phyloP scores from a whole-genome alignment of 23 tunicate species.

The Aplidium turbinatum region DNA sequence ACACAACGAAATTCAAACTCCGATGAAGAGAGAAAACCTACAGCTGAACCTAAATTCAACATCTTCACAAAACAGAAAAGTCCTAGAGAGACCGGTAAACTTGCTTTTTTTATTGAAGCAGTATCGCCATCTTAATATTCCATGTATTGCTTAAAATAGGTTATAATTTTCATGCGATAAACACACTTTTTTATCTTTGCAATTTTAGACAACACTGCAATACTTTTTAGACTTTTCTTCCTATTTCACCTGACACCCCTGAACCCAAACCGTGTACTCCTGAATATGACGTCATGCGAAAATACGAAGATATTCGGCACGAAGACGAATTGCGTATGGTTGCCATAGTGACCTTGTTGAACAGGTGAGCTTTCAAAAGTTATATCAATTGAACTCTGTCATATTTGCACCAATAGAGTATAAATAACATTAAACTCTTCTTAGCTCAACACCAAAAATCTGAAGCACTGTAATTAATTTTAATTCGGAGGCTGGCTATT shows the following conservation, averaged over 20 bases:
- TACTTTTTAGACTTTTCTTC: constrained; percentile 14
- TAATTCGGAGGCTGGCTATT: too few species aligned
- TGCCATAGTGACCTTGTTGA: constrained; percentile 50
- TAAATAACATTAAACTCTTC: too few species aligned
- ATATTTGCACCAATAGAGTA: too few species aligned
- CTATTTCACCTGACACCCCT: neutral
- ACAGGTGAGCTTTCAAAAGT: constrained; percentile 27
- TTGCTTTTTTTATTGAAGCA: neutral
- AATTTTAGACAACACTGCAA: neutral
- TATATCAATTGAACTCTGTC: neutral
- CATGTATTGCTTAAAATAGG: neutral
- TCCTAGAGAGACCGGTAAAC: constrained; percentile 14
- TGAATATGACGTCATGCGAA: constrained; percentile 29
- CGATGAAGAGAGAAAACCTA: too few species aligned
- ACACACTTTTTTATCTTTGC: neutral
- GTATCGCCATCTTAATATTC: neutral
- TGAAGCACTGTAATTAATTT: too few species aligned
- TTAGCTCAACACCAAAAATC: too few species aligned
- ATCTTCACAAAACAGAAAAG: too few species aligned
- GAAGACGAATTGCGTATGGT: constrained; percentile 51
- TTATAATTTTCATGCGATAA: neutral
- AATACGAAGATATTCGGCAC: constrained; percentile 39
- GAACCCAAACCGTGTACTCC: constrained; percentile 17
- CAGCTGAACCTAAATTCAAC: too few species aligned
- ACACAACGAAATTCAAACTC: too few species aligned